Evolutionary conservation across 2,888 invertebrate genomes (phyloP).

Genomic region (Ctena decussata): DNA sequence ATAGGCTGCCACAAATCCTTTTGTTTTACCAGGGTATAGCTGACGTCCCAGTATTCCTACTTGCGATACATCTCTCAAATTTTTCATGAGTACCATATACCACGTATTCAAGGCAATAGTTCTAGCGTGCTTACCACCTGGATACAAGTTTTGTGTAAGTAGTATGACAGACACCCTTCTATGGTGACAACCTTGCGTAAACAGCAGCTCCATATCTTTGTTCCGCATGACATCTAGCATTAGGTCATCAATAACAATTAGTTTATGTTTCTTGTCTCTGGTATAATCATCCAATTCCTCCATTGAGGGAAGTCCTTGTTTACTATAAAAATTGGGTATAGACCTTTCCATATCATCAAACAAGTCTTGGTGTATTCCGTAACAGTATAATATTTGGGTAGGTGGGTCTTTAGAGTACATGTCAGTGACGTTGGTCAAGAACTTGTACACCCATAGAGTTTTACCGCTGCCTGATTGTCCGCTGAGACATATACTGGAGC

Average conservation of each 20-base stretch:
- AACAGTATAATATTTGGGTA: constrained; percentile 36
- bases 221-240: constrained; percentile 30
- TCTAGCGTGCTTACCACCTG: constrained; percentile 26
- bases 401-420: constrained; percentile 54
- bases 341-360: constrained; percentile 42
- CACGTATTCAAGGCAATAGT: constrained; percentile 40
- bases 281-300: constrained; percentile 43
- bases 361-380: constrained; percentile 40
- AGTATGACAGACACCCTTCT: constrained; percentile 18
- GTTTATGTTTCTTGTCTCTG: constrained; percentile 24
- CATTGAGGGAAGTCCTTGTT: constrained; percentile 19
- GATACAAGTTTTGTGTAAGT: constrained; percentile 22
- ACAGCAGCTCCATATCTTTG: constrained; percentile 33
- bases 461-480: constrained; percentile 54
- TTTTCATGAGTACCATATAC: constrained; percentile 29
- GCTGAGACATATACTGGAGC: constrained; percentile 52
- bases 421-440: constrained; percentile 21
- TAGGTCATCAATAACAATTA: constrained; percentile 44
- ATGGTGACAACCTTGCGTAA: constrained; percentile 41
- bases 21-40: constrained; percentile 14
- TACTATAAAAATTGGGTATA: constrained; percentile 28
- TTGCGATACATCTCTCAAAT: constrained; percentile 26
- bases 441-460: constrained; percentile 48
- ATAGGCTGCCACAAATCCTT: constrained; percentile 19
- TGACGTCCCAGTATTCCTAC: constrained; percentile 5